phyloP scores from a whole-genome alignment of 2,888 invertebrate genomes.

The Sesia bembeciformis region DNA sequence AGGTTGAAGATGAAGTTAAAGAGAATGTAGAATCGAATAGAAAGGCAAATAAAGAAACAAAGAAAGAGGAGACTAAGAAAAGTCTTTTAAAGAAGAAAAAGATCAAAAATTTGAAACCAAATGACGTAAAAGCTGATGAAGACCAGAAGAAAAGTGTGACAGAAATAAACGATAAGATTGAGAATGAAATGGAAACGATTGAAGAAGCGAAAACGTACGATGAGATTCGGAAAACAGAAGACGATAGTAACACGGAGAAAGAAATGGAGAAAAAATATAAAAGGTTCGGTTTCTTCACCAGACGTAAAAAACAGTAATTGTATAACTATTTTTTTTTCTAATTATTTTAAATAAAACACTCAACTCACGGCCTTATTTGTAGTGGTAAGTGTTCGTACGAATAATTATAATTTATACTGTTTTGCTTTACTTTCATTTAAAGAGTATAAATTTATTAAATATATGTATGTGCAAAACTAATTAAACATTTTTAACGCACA shows the following conservation, averaged over 20 bases:
- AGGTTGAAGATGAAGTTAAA: neutral
- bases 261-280: neutral
- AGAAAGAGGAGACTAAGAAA: neutral
- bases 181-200: neutral
- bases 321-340: neutral
- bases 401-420: too few species aligned
- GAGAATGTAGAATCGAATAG: neutral
- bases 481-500: too few species aligned
- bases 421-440: too few species aligned
- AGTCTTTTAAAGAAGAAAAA: neutral
- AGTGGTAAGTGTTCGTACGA: too few species aligned
- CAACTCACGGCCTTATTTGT: too few species aligned
- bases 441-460: too few species aligned
- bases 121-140: neutral
- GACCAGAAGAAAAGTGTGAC: too few species aligned
- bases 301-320: neutral
- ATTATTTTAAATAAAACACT: too few species aligned
- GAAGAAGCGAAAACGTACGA: neutral
- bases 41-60: neutral
- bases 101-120: constrained; percentile 1
- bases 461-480: too few species aligned
- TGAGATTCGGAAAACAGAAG: neutral
- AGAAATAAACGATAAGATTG: neutral
- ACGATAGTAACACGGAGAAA: neutral
- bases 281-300: neutral